Evolutionary conservation across 2,797 vertebrate genomes (phyloP).

Genomic region (Malacoraja senta): DNA sequence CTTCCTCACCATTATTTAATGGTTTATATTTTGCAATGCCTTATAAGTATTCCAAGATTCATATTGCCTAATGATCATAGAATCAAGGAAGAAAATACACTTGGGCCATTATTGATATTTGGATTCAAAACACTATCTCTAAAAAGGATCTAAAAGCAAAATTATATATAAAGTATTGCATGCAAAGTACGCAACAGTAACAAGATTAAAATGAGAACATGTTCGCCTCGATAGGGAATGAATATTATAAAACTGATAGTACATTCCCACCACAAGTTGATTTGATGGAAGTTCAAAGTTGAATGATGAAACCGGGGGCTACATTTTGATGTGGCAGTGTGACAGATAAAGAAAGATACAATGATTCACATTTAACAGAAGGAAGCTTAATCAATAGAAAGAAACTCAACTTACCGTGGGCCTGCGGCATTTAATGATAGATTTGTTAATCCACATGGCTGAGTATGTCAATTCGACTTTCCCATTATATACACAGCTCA

Average conservation of each 20-base stretch:
- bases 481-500: not conserved
- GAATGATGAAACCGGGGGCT: not conserved
- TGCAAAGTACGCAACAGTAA: not conserved
- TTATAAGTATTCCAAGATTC: not conserved
- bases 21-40: not conserved
- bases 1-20: not conserved
- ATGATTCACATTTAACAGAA: not conserved
- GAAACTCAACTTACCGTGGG: not conserved
- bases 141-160: not conserved
- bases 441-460: not conserved
- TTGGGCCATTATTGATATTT: not conserved
- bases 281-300: not conserved
- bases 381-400: not conserved
- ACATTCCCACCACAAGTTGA: not conserved
- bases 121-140: not conserved
- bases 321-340: not conserved
- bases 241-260: not conserved
- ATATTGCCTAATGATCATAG: not conserved
- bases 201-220: not conserved
- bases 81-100: not conserved
- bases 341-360: not conserved
- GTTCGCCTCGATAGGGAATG: not conserved
- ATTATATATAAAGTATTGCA: not conserved
- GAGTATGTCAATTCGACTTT: no score
- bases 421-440: not conserved